Evolutionary conservation across 2,797 vertebrate genomes (phyloP), one percentile per base, ranked within the genome.

Genomic region (Cirrhinus mrigala): DNA sequence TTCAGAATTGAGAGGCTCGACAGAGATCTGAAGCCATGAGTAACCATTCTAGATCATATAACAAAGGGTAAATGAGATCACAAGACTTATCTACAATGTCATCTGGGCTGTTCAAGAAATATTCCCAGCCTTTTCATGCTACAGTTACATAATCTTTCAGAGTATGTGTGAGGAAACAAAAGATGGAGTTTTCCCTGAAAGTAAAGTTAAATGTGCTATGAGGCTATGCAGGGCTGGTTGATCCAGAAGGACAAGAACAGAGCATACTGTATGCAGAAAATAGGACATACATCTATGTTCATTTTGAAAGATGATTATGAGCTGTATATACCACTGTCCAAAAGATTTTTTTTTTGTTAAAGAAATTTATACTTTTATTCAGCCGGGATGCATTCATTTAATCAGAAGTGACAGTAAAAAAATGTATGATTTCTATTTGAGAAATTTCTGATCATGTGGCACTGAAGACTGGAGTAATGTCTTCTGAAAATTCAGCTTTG

Each of bases 51-150:
- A 70, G 79, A 64, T 62, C 66, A 50, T 52, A 81, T 54, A 52
- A 82, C 64, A 74, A 70, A 78, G 76, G 70, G 50, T 60, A 71
- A 46, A 54, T 70, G 52, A 83, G 54, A 88, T 83, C 77, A 86
- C 27, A 81, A 29, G 54, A 27, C 70, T 81, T 48, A 79, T 79
- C 68, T 48, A 50, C 56, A 60, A 37, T 44, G 82, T 86, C 84
- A 76, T 58, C 46, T 56, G 62, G n/a, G 44, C 24, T 50, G 4
- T 52, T 58, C 18, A 58, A 81, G 71, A 78, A 84, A 80, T 24
- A 15, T 64, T 33, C 22, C 64, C 22, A 60, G 4, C 11, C 70
- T 77, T 84, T 79, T 88, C 81, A 82, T 74, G 33, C 33, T 79
- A 79, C 54, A 54, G 46, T 78, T 86, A 68, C 58, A 22, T 64